A percentile compares a stretch with the other conserved stretches of the same genome.
Conservation (phyloP, 2,888 invertebrate species). For the Drosophila infuscata region DNA sequence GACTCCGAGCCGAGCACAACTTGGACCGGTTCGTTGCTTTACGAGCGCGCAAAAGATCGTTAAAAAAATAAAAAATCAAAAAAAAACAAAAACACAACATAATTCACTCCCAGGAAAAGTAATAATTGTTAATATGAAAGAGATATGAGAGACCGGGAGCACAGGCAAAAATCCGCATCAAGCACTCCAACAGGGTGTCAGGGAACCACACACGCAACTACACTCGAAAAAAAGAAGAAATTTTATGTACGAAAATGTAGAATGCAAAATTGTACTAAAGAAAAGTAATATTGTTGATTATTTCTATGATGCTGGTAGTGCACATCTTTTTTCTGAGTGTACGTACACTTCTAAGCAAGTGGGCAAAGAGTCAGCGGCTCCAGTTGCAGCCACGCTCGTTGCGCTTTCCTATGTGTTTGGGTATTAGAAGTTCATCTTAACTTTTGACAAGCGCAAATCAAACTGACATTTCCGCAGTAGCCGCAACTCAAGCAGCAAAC, state of each 20-base stretch:
- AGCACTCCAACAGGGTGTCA: neutral
- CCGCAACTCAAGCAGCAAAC: constrained; percentile 19
- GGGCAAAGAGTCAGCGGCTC: constrained; percentile 19
- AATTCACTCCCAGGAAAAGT: constrained; percentile 61
- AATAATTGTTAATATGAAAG: constrained; percentile 57
- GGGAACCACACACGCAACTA: constrained; percentile 30
- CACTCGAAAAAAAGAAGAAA: constrained; percentile 1
- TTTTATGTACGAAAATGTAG: neutral
- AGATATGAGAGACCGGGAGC: constrained; percentile 17
- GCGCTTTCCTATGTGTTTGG: constrained; percentile 79
- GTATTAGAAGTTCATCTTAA: constrained; percentile 81
- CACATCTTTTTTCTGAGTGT: neutral
- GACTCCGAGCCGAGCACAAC: neutral
- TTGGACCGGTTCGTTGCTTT: constrained; percentile 44
- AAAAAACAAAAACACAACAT: constrained; percentile 6
- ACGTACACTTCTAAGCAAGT: neutral
- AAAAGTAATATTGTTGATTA: neutral
- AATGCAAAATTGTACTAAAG: neutral
- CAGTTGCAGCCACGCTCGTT: constrained; percentile 33
- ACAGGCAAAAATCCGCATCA: constrained; percentile 15
- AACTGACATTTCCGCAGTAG: constrained; percentile 81
- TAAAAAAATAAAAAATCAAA: constrained; percentile 41
- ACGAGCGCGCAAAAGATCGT: constrained; percentile 65
- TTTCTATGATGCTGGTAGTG: neutral
- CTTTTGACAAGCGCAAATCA: constrained; percentile 82